Percentiles rank a stretch among this genome's conserved stretches.
These are phyloP conservation scores for Agrotis exclamationis DNA, from an alignment of 2,888 invertebrate species.

Conservation along the genomic window DNA sequence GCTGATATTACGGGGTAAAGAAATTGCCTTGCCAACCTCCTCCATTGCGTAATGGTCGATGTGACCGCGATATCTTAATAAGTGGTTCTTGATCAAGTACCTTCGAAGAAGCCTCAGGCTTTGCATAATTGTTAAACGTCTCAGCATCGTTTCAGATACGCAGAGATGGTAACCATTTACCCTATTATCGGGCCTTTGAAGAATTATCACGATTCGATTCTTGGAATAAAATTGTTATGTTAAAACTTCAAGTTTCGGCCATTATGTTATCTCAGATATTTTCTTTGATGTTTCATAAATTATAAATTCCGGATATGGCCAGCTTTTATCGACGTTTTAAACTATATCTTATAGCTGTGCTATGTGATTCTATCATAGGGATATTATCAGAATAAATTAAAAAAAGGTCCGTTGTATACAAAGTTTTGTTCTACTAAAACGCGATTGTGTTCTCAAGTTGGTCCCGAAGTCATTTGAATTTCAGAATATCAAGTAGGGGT, in stretches of 20 bases:
- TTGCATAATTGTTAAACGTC: slow-evolving; percentile 87
- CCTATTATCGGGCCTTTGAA: slow-evolving; percentile 63
- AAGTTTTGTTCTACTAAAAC: slow-evolving; percentile 79
- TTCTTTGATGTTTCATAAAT: slow-evolving; percentile 48
- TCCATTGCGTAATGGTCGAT: slow-evolving; percentile 83
- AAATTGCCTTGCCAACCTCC: slow-evolving; percentile 76
- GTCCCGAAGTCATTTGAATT: slow-evolving; percentile 86
- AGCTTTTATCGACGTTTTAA: slow-evolving; percentile 24
- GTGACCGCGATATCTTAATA: slow-evolving; percentile 89
- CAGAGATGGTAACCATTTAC: slow-evolving; percentile 63
- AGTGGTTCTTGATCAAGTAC: slow-evolving; percentile 87
- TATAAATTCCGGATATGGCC: slow-evolving; percentile 22
- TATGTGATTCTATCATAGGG: slow-evolving; percentile 54
- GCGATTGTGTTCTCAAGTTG: slow-evolving; percentile 83
- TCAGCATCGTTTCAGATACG: slow-evolving; percentile 65
- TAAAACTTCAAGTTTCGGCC: slow-evolving; percentile 53
- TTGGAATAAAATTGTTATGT: slow-evolving; percentile 59
- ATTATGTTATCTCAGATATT: slow-evolving; percentile 58
- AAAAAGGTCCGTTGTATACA: slow-evolving; percentile 80
- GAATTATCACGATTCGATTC: slow-evolving; percentile 60
- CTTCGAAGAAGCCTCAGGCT: slow-evolving; percentile 76
- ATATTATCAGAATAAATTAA: slow-evolving; percentile 72
- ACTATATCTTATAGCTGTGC: slow-evolving; percentile 34
- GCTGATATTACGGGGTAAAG: slow-evolving; percentile 78
- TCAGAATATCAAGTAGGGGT: slow-evolving; percentile 84